phyloP scores from a whole-genome alignment of 1,140 invertebrate genomes.

The Scaptodrosophila lebanonensis region DNA sequence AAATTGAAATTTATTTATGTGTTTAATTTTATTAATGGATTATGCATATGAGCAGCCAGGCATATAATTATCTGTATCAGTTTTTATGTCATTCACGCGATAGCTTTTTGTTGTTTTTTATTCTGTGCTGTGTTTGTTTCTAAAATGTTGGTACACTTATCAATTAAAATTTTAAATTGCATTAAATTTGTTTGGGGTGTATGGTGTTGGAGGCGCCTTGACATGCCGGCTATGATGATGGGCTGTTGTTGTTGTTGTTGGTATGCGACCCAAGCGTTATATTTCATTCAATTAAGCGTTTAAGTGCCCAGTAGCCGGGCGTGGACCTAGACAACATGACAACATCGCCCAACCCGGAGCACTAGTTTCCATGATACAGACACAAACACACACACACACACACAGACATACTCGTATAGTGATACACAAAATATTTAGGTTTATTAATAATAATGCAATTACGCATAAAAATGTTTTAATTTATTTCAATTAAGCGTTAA shows the following conservation, averaged over 20 bases:
- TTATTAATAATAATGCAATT: constrained; percentile 76
- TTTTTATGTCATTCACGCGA: constrained; percentile 10
- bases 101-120: constrained; percentile 8
- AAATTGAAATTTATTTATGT: constrained; percentile 23
- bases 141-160: constrained; percentile 58
- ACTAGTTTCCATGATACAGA: background rate
- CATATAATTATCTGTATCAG: constrained; percentile 45
- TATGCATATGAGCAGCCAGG: constrained; percentile 21
- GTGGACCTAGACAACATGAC: constrained; percentile 36
- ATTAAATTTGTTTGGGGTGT: constrained; percentile 46
- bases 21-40: constrained; percentile 72
- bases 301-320: constrained; percentile 4
- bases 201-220: no score
- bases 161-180: constrained; percentile 72
- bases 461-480: constrained; percentile 76
- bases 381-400: no score
- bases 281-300: constrained; percentile 68
- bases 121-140: background rate
- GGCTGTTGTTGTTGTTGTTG: constrained; percentile 7
- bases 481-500: constrained; percentile 76
- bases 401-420: background rate
- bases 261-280: constrained; percentile 52
- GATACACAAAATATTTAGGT: constrained; percentile 69
- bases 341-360: constrained; percentile 34
- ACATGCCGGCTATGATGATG: background rate